phyloP scores from a whole-genome alignment of 1,140 invertebrate species.

The Drosophila santomea region DNA sequence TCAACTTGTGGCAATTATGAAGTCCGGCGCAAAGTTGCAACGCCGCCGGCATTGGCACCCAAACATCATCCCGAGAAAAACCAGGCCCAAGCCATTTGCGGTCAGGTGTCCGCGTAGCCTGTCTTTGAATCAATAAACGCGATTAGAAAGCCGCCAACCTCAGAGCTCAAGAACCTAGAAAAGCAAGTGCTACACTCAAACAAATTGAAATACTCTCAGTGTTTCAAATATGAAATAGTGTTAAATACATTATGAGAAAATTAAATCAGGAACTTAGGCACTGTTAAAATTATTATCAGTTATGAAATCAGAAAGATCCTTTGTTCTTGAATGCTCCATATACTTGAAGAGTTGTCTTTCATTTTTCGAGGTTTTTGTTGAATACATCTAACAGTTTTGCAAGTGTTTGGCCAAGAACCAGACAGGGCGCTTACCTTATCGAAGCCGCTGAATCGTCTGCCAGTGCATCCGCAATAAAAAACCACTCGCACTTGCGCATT shows the following conservation, averaged over 20 bases:
- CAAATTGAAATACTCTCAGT: not conserved
- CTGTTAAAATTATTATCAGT: no score
- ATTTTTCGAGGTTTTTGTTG: no score
- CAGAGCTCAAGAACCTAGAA: slow-evolving; percentile 27
- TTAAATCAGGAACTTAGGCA: no score
- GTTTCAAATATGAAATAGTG: no score
- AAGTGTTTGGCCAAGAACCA: slow-evolving; percentile 27
- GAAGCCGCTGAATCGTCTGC: slow-evolving; percentile 66
- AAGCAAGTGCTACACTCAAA: slow-evolving; percentile 1
- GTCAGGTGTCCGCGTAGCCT: slow-evolving; percentile 48
- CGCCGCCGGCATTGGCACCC: slow-evolving; percentile 62
- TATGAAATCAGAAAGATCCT: no score
- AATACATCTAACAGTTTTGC: not conserved
- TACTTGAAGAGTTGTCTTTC: no score
- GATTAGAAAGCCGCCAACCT: slow-evolving; percentile 52
- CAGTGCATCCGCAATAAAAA: slow-evolving; percentile 78
- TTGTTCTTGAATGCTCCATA: not conserved
- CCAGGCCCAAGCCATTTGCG: slow-evolving; percentile 31
- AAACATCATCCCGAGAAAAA: slow-evolving; percentile 48
- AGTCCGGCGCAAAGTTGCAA: slow-evolving; percentile 64
- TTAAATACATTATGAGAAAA: no score
- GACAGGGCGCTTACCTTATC: slow-evolving; percentile 69
- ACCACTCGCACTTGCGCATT: slow-evolving; percentile 68
- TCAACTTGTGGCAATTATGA: slow-evolving; percentile 79
- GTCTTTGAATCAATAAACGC: slow-evolving; percentile 62